A percentile compares a stretch with the other conserved stretches of the same genome.
Conservation (phyloP, 1,140 invertebrate genomes). For the Doryteuthis pealeii region DNA sequence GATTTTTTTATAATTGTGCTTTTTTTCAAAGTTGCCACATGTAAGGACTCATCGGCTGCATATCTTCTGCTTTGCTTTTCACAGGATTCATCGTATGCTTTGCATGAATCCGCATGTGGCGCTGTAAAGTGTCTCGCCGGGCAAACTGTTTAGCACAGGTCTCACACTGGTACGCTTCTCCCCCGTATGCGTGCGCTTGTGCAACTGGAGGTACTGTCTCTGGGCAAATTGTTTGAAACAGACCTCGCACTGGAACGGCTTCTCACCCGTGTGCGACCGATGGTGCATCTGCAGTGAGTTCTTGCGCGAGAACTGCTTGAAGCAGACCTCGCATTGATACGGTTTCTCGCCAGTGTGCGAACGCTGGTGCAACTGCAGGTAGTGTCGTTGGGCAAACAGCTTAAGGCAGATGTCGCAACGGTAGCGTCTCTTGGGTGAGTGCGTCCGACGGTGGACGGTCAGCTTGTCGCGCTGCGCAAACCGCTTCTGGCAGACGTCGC, state of each 20-base stretch:
- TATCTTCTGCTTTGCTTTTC: background rate
- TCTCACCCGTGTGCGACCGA: slow-evolving; percentile 74
- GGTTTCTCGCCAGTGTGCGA: slow-evolving; percentile 64
- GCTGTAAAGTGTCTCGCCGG: slow-evolving; percentile 13
- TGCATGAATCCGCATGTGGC: slow-evolving; percentile 32
- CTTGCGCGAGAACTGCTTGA: slow-evolving; percentile 28
- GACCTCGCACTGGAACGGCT: slow-evolving; percentile 84
- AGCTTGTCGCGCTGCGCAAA: slow-evolving; percentile 18
- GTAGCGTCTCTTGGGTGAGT: slow-evolving; percentile 86
- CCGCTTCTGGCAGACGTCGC: background rate
- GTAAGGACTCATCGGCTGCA: background rate
- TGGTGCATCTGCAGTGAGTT: slow-evolving; percentile 38
- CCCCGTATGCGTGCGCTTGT: slow-evolving; percentile 24
- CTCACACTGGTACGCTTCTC: slow-evolving; percentile 28
- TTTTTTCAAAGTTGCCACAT: background rate
- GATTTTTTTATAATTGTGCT: too few species aligned
- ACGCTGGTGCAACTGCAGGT: slow-evolving; percentile 13
- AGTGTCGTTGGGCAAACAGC: slow-evolving; percentile 65
- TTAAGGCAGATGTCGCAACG: slow-evolving; percentile 83
- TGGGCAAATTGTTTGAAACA: slow-evolving; percentile 85
- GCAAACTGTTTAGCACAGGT: slow-evolving; percentile 26
- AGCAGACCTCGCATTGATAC: slow-evolving; percentile 29
- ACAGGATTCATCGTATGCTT: background rate
- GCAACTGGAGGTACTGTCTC: slow-evolving; percentile 23
- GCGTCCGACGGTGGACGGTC: slow-evolving; percentile 52